Evolutionary conservation across 2,113 vertebrate genomes (phyloP).

Genomic region (Gnathonemus echidnorhynchus): DNA sequence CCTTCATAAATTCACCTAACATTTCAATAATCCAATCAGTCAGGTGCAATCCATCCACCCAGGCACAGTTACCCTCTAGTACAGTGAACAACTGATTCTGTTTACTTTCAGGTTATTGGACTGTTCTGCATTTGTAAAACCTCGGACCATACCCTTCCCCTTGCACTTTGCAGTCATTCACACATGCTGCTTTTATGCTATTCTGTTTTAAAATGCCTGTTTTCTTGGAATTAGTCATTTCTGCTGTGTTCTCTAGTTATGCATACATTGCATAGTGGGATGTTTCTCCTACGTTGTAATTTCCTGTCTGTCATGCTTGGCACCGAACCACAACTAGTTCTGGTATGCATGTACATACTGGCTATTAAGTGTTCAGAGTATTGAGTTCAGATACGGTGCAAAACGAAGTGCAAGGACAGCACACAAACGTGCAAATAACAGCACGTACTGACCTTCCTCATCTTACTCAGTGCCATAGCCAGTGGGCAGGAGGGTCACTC

Average conservation of each 20-base stretch:
- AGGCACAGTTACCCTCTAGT: not conserved
- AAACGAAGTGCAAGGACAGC: not conserved
- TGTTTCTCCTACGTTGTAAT: not conserved
- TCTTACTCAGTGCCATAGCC: not conserved
- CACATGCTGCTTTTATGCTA: not conserved
- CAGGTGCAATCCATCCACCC: not conserved
- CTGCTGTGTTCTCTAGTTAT: not conserved
- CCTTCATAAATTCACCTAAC: not conserved
- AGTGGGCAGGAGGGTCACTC: constrained; percentile 28
- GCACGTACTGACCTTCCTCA: not conserved
- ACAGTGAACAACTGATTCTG: not conserved
- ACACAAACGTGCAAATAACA: not conserved
- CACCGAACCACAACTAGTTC: not conserved
- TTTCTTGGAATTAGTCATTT: not conserved
- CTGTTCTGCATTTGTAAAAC: not conserved
- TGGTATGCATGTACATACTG: not conserved
- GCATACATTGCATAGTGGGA: not conserved
- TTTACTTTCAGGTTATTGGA: not conserved
- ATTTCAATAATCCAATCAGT: not conserved
- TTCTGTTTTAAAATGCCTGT: not conserved
- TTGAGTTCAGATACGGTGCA: not conserved
- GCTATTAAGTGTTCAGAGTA: not conserved
- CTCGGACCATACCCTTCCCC: not conserved
- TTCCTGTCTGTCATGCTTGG: not conserved
- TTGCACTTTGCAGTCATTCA: not conserved